These are phyloP conservation scores for Scartelaos histophorus DNA, from an alignment of 2,113 vertebrate species.

Conservation along the genomic window DNA sequence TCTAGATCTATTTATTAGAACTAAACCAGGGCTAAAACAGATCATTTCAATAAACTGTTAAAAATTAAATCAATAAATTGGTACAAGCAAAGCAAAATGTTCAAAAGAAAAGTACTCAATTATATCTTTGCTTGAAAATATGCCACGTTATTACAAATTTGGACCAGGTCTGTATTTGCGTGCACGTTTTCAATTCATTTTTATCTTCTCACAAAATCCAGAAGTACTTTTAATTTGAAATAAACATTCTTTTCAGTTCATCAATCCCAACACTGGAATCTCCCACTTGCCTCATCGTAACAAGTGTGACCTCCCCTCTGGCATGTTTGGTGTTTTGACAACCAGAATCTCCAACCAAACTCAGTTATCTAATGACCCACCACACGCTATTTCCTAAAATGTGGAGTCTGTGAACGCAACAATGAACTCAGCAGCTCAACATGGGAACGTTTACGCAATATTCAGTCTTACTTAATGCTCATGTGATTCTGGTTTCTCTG, in stretches of 20 bases:
- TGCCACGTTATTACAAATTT: no score
- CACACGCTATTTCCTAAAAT: constrained; percentile 14
- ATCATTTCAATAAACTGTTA: no score
- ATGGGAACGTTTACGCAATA: constrained; percentile 8
- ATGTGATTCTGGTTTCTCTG: constrained; percentile 2
- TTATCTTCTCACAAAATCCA: neutral
- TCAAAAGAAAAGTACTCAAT: no score
- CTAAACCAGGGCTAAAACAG: no score
- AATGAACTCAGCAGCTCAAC: constrained; percentile 25
- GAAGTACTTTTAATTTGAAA: neutral
- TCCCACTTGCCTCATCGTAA: neutral
- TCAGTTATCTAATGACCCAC: constrained; percentile 20
- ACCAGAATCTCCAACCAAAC: constrained; percentile 9
- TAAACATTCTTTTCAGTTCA: neutral
- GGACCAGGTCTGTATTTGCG: no score
- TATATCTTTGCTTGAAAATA: no score
- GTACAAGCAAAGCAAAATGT: no score
- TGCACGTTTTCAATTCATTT: neutral
- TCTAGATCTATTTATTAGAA: no score
- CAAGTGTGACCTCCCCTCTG: neutral
- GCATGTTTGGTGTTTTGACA: constrained; percentile 20
- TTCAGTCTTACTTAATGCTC: constrained; percentile 14
- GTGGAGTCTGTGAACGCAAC: constrained; percentile 15
- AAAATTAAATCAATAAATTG: no score
- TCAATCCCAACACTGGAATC: neutral